A percentile compares a stretch with the other conserved stretches of the same genome.
Conservation (phyloP, 92 coral and sea anemone species). For the Virgularia gustaviana region DNA sequence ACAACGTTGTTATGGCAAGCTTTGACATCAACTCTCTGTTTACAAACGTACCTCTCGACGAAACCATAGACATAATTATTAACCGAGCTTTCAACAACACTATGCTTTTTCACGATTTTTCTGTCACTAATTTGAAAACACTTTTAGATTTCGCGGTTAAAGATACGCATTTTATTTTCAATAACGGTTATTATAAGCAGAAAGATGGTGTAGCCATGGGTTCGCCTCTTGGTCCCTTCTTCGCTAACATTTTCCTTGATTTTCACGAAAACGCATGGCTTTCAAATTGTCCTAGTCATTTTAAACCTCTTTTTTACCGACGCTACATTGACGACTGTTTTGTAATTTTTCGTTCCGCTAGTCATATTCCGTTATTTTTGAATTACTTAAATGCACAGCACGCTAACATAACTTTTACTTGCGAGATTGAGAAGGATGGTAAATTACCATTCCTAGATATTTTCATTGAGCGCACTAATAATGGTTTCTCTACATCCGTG, state of each 20-base stretch:
- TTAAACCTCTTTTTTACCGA: neutral
- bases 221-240: neutral
- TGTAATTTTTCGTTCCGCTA: neutral
- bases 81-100: neutral
- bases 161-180: conserved; percentile 5
- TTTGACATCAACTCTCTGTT: neutral
- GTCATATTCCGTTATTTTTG: neutral
- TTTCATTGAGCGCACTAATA: neutral
- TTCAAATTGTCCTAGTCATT: neutral
- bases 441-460: neutral
- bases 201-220: conserved; percentile 30
- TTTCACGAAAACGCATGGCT: neutral
- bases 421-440: neutral
- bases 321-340: conserved; percentile 19
- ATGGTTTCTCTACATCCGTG: neutral
- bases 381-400: conserved; percentile 2
- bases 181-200: neutral
- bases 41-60: conserved; percentile 9
- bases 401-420: neutral
- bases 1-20: neutral
- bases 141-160: conserved; percentile 5
- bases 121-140: neutral
- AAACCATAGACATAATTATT: conserved; percentile 8
- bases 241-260: neutral
- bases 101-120: neutral